These are phyloP conservation scores for Varanus komodoensis DNA, from an alignment of 2,113 vertebrate species.

Conservation along the genomic window DNA sequence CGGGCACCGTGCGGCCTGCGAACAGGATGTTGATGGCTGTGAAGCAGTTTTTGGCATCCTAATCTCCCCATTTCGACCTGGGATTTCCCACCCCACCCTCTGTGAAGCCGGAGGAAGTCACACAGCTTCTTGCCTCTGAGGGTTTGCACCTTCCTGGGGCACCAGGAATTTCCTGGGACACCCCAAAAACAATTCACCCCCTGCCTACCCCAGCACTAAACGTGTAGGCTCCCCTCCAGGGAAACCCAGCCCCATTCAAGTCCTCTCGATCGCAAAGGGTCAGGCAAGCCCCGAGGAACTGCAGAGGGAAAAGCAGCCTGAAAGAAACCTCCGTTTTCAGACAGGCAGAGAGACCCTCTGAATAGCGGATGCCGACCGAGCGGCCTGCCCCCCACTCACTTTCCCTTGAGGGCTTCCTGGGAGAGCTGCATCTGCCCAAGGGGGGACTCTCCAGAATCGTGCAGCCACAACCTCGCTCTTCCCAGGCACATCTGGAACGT, in stretches of 20 bases:
- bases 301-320: neutral
- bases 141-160: neutral
- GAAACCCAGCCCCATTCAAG: neutral
- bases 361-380: neutral
- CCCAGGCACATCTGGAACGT: too few species aligned
- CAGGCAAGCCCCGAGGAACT: neutral
- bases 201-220: neutral
- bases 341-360: neutral
- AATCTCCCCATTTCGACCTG: neutral
- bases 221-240: neutral
- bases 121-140: neutral
- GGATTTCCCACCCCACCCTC: accelerated
- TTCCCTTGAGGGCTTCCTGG: neutral
- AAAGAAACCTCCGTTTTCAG: neutral
- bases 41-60: neutral
- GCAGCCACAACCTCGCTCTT: too few species aligned
- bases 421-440: too few species aligned
- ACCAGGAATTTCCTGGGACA: too few species aligned
- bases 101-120: neutral
- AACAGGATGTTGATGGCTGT: too few species aligned
- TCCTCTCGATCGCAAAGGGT: neutral
- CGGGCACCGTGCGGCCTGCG: neutral
- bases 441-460: too few species aligned
- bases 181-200: neutral
- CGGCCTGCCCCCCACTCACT: too few species aligned